These are phyloP conservation scores for Porphyrio hochstetteri DNA, from an alignment of 2,113 vertebrate species.

Conservation along the genomic window DNA sequence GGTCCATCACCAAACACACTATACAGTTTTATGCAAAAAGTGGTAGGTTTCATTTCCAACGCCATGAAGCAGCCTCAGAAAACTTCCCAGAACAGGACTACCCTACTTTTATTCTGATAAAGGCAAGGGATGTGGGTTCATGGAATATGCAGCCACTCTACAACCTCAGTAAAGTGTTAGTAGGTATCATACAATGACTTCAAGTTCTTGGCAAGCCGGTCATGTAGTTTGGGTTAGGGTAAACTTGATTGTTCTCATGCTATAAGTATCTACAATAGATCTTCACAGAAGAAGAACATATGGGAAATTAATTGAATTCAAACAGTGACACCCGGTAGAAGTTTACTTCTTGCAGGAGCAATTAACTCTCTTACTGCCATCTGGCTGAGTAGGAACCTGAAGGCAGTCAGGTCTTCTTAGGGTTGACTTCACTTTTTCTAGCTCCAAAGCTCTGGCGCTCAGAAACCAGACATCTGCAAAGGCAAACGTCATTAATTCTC, in stretches of 20 bases:
- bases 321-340: background rate
- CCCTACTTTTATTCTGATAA: background rate
- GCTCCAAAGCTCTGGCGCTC: background rate
- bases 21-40: background rate
- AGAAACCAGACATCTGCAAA: conserved; percentile 1
- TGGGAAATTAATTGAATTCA: background rate
- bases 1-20: background rate
- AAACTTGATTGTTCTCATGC: background rate
- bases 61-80: background rate
- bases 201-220: background rate
- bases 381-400: background rate
- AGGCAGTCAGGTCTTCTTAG: background rate
- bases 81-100: background rate
- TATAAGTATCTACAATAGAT: background rate
- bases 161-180: background rate
- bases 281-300: background rate
- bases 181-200: background rate
- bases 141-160: background rate
- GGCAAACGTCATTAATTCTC: background rate
- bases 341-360: background rate
- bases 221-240: background rate
- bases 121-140: background rate
- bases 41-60: background rate
- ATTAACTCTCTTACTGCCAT: background rate
- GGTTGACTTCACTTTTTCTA: background rate